phyloP scores from a whole-genome alignment of 1,140 invertebrate genomes.

The Hypsibius dujardini region DNA sequence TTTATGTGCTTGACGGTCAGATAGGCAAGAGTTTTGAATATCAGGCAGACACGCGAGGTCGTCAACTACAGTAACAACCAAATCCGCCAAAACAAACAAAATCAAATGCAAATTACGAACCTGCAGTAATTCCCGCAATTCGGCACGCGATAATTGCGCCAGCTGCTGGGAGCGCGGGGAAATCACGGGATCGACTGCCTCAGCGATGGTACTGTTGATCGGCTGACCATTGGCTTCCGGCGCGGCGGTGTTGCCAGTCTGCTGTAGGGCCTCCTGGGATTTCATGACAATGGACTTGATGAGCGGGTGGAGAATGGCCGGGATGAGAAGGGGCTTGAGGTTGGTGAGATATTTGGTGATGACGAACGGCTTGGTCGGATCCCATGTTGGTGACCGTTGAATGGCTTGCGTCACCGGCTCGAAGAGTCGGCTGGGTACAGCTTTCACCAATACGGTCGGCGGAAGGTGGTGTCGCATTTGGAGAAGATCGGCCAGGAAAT shows the following conservation, averaged over 20 bases:
- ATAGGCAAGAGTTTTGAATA: too few relatives aligned
- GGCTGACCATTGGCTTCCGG: conserved; percentile 48
- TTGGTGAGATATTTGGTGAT: conserved; percentile 50
- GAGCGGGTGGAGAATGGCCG: conserved; percentile 22
- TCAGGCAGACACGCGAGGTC: too few relatives aligned
- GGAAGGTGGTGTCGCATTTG: conserved; percentile 51
- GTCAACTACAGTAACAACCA: too few relatives aligned
- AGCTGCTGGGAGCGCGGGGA: conserved; percentile 17
- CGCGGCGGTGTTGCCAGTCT: conserved; percentile 41
- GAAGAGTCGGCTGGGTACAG: conserved; percentile 46
- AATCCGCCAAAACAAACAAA: too few relatives aligned
- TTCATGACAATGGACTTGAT: background rate
- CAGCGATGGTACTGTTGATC: conserved; percentile 27
- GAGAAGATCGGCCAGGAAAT: conserved; percentile 53
- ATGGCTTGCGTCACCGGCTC: conserved; percentile 47
- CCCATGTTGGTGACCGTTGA: conserved; percentile 59
- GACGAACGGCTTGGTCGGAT: conserved; percentile 54
- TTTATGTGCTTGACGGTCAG: too few relatives aligned
- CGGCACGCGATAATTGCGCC: conserved; percentile 24
- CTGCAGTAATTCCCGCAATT: conserved; percentile 48
- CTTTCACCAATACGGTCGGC: conserved; percentile 48
- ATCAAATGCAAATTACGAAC: too few relatives aligned
- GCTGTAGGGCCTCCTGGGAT: conserved; percentile 37
- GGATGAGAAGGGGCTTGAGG: conserved; percentile 44
- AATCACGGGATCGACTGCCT: background rate